Conservation (phyloP, 2,113 vertebrate genomes). For the Stomatorhinus ivindoensis region DNA sequence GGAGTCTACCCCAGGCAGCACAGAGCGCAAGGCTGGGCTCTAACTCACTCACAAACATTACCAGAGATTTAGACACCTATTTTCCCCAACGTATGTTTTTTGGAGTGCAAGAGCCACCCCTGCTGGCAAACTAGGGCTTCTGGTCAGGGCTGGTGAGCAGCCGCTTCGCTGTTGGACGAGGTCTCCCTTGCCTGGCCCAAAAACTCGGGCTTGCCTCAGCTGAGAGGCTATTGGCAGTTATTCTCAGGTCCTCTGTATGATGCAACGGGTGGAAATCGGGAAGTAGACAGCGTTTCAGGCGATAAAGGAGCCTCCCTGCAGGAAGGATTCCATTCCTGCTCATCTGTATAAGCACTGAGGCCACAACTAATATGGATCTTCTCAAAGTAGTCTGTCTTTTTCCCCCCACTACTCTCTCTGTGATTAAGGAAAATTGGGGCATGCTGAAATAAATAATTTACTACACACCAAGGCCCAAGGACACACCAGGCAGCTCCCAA, state of each 20-base stretch:
- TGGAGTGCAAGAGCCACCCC: not conserved
- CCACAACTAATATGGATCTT: not conserved
- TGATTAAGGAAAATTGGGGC: not conserved
- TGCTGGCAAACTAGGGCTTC: not conserved
- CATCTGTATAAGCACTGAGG: not conserved
- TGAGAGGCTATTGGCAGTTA: not conserved
- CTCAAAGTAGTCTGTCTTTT: not conserved
- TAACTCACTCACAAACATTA: not conserved
- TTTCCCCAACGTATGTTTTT: not conserved
- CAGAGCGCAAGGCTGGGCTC: too few species aligned
- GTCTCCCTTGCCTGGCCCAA: not conserved
- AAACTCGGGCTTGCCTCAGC: conserved; percentile 13
- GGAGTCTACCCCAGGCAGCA: not conserved
- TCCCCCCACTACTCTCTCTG: not conserved
- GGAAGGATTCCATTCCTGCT: not conserved
- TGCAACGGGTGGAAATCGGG: conserved; percentile 21
- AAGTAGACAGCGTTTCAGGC: not conserved
- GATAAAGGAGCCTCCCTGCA: not conserved
- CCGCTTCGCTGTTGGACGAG: not conserved
- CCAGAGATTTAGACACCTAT: not conserved
- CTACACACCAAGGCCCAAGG: not conserved
- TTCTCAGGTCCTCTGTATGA: not conserved
- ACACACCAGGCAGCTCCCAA: not conserved
- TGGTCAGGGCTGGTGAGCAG: not conserved
- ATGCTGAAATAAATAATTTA: not conserved